Conservation (phyloP, 37 sponge, comb jelly and placozoan species). For the Beroe ovata region DNA sequence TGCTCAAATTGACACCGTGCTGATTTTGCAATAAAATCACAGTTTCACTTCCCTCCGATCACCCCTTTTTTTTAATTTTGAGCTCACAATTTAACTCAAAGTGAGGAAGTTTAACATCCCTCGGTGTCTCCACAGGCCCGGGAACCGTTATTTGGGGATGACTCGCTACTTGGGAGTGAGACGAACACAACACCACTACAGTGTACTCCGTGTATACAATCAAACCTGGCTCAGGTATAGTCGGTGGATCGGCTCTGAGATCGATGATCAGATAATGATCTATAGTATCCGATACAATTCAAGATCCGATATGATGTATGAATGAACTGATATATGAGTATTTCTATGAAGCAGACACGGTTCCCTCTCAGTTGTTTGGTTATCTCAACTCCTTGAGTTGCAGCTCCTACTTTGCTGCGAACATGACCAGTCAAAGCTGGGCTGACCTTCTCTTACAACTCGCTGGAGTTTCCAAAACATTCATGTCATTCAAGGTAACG, state of each 20-base stretch:
- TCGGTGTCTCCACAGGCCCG: constrained; percentile 4
- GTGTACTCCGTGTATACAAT: constrained; percentile 14
- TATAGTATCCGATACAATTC: no score
- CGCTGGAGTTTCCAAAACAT: background rate
- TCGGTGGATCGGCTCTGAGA: no score
- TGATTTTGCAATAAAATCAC: no score
- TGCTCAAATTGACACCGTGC: no score
- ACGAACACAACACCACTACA: background rate
- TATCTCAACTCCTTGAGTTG: constrained; percentile 54
- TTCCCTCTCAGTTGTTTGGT: constrained; percentile 45
- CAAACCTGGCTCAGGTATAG: constrained; percentile 9
- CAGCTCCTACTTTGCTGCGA: constrained; percentile 4
- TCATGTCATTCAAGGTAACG: constrained; percentile 48
- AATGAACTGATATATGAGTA: no score
- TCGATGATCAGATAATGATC: no score
- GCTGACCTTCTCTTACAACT: constrained; percentile 28
- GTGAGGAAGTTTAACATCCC: no score
- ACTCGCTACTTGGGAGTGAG: background rate
- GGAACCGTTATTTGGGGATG: background rate
- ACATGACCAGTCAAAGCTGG: constrained; percentile 59
- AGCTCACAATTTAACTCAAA: no score
- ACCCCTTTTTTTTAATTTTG: no score
- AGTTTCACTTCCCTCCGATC: no score
- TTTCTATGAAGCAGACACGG: no score
- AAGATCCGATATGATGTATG: no score